Conservation (phyloP, 2,113 vertebrate genomes). For the Cololabis saira region DNA sequence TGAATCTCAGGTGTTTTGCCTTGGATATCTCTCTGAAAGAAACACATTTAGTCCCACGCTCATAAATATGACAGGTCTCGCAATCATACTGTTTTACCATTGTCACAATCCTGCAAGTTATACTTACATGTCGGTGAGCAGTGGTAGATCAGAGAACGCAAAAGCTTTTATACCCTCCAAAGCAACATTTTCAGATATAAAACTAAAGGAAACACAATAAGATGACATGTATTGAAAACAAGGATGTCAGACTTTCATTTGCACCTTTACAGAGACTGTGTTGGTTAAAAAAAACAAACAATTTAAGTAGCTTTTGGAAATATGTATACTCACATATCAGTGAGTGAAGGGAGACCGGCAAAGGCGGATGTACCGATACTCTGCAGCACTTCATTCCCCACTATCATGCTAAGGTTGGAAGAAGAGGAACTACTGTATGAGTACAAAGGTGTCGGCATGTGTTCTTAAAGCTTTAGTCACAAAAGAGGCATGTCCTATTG, state of each 20-base stretch:
- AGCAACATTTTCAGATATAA: conserved; percentile 68
- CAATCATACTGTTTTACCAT: conserved; percentile 9
- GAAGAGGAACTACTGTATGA: background rate
- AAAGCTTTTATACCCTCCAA: conserved; percentile 64
- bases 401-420: conserved; percentile 31
- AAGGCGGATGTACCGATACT: conserved; percentile 53
- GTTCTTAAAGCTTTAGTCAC: background rate
- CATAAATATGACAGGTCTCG: background rate
- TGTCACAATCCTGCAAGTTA: conserved; percentile 1
- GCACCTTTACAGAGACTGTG: conserved; percentile 39
- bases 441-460: background rate
- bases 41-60: background rate
- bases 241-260: background rate
- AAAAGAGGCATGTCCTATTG: background rate
- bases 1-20: conserved; percentile 73
- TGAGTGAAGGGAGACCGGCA: conserved; percentile 39
- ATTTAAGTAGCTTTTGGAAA: background rate
- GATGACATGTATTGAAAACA: background rate
- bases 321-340: conserved; percentile 49
- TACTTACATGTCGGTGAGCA: conserved; percentile 76
- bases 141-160: conserved; percentile 76
- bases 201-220: conserved; percentile 47
- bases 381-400: conserved; percentile 44
- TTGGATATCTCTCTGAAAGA: conserved; percentile 77
- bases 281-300: background rate